Base-by-base conservation (phyloP, 2,797 vertebrate genomes). In the Pygocentrus nattereri region DNA sequence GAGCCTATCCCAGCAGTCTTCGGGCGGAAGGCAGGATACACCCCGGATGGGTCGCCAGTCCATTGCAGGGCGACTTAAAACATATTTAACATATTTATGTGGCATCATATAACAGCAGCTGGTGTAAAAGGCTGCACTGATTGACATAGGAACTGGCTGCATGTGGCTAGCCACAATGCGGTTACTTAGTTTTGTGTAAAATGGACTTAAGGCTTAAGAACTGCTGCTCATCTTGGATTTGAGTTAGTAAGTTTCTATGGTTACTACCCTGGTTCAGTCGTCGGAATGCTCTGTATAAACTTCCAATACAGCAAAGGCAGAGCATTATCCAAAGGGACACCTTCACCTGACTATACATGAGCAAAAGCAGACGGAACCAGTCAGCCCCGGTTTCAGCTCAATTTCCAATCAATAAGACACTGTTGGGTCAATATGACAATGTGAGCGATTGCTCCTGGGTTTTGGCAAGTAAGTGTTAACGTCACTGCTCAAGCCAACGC, bases 351-450 rank as follows among this genome's bases (percentile, higher is more conserved):
- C 21, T n/a, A 0, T 23, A 16, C 5, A 18, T 15, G 16, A 62
- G 27, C 27, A 16, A 15, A 16, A 62, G 56, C 50, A 11, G 56
- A 58, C 21, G 21, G 56, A 58, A 23, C 56, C 61, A 19, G 4
- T 7, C 61, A 62, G 27, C 61, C 27, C 16, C 25, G 15, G 25
- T 62, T 27, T 19, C 27, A 31, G 61, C 61, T 69, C 64, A 38
- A n/a, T 41, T 67, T n/a, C 23, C 7, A 41, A 12, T 67, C 64
- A 67, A 67, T 41, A 41, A 67, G 31, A 67, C 21, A 41, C 64
- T 67, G 31, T 65, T 38, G 38, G 64, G 64, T 67, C 64, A 67
- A 67, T 41, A 67, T 41, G 64, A 67, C 38, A 67, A 67, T 21
- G 6, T 68, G 65, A 41, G n/a, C 3, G 16, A 41, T 44, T 25